Evolutionary conservation across 2,888 invertebrate genomes (phyloP), one percentile per base, ranked within the genome.

Genomic region (Deladenus siricidicola): DNA sequence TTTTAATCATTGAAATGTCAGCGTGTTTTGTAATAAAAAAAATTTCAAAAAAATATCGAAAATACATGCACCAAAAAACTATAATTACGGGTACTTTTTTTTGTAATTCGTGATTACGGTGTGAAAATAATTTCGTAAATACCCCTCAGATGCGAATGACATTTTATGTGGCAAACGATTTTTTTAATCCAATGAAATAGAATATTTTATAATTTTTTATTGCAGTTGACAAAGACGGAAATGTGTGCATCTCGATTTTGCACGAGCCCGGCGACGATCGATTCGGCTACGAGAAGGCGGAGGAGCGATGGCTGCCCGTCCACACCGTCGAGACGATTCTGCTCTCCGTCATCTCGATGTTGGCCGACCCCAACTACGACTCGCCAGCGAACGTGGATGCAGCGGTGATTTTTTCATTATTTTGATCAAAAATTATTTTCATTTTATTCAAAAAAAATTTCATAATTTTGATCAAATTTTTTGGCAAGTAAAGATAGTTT

Each of bases 371-470:
- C 67, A 96, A 96, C 81, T 94, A 93, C 81, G 94, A 96, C 84
- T 93, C 92, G 81, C 94, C 94, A 71, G 96, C 96, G 79, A 96
- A 96, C 84, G 93, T 96, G 77, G 96, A 96, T 85, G 94, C 96
- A 81, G 94, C 94, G 80, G 90, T 91, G 83, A 86, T 88, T 85
- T 53, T 48, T 24, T 51, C 55, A 50, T 50, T 4, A 17, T n/a
- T 4, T 6, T 39, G 2, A 8, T 56, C n/a, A 53, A 24, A 24
- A 4, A 26, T 19, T n/a, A n/a, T n/a, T n/a, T n/a, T n/a, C n/a
- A n/a, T n/a, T n/a, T n/a, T n/a, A n/a, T n/a, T n/a, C n/a, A n/a
- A n/a, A n/a, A n/a, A n/a, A n/a, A n/a, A n/a, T n/a, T n/a, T n/a
- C n/a, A n/a, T n/a, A n/a, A n/a, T n/a, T n/a, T n/a, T n/a, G n/a